Percentiles rank a stretch among this genome's conserved stretches.
phyloP scores from a whole-genome alignment of 2,797 vertebrate genomes.

The Echeneis naucrates region DNA sequence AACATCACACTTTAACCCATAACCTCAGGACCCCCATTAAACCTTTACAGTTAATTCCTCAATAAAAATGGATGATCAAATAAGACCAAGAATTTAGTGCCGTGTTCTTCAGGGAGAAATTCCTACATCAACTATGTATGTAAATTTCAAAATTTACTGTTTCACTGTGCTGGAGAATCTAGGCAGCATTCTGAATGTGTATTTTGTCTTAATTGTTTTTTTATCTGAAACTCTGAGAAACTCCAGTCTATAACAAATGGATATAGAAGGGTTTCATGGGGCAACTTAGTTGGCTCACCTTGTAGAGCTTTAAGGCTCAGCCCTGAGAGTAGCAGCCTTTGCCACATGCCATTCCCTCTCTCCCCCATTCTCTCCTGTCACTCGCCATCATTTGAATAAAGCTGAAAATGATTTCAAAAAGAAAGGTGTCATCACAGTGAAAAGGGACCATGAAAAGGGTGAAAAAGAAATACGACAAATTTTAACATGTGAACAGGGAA shows the following conservation, averaged over 20 bases:
- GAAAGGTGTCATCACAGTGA: background rate
- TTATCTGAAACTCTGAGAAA: background rate
- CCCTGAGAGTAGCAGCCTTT: too few relatives aligned
- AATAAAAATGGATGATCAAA: slow-evolving; percentile 10
- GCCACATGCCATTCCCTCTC: too few relatives aligned
- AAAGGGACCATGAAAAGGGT: background rate
- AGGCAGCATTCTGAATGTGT: background rate
- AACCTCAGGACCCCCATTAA: background rate
- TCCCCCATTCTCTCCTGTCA: too few relatives aligned
- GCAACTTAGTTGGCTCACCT: too few relatives aligned
- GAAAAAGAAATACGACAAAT: background rate
- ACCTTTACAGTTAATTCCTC: slow-evolving; percentile 3
- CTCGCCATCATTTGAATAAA: too few relatives aligned
- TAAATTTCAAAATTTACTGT: background rate
- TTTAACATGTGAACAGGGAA: background rate
- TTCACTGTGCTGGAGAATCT: background rate
- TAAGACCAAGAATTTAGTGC: background rate
- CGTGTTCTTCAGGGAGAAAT: background rate
- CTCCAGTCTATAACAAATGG: too few relatives aligned
- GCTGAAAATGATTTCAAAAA: too few relatives aligned
- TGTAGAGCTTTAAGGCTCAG: too few relatives aligned
- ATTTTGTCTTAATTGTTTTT: background rate
- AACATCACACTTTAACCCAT: background rate
- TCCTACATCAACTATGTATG: background rate
- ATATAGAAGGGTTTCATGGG: too few relatives aligned